These are phyloP conservation scores for Apostichopus japonicus DNA, from an alignment of 35 echinoderm and acorn worm species.

Conservation along the genomic window DNA sequence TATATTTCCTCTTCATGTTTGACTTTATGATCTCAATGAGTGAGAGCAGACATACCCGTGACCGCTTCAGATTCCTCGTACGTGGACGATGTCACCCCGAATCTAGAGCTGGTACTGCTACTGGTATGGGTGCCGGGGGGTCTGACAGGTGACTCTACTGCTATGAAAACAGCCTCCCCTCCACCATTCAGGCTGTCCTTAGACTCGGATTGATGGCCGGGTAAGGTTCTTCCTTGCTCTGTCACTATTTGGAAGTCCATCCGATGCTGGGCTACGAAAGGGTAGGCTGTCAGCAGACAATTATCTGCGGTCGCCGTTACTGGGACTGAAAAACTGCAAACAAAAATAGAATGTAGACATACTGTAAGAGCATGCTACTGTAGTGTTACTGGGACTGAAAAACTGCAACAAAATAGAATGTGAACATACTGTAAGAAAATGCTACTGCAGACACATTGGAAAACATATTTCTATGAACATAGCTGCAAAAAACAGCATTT, in stretches of 20 bases:
- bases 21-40: neutral
- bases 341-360: neutral
- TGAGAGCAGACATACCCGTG: conserved; percentile 67
- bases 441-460: too few relatives aligned
- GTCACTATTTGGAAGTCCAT: conserved; percentile 97
- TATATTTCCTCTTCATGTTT: neutral
- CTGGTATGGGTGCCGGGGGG: conserved; percentile 68
- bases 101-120: conserved; percentile 86
- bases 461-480: too few relatives aligned
- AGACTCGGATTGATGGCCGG: conserved; percentile 66
- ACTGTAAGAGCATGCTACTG: too few relatives aligned
- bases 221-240: conserved; percentile 81
- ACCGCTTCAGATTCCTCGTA: conserved; percentile 93
- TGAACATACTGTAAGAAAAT: neutral
- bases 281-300: conserved; percentile 91
- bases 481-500: too few relatives aligned
- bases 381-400: conserved; percentile 82
- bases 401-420: conserved; percentile 20
- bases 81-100: conserved; percentile 87
- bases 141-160: conserved; percentile 81
- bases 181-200: conserved; percentile 73
- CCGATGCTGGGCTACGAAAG: conserved; percentile 93
- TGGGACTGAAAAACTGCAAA: conserved; percentile 87
- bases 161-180: conserved; percentile 90
- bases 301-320: conserved; percentile 98